These are phyloP conservation scores for Congeria kusceri DNA, from an alignment of 2,888 invertebrate species.

Conservation along the genomic window DNA sequence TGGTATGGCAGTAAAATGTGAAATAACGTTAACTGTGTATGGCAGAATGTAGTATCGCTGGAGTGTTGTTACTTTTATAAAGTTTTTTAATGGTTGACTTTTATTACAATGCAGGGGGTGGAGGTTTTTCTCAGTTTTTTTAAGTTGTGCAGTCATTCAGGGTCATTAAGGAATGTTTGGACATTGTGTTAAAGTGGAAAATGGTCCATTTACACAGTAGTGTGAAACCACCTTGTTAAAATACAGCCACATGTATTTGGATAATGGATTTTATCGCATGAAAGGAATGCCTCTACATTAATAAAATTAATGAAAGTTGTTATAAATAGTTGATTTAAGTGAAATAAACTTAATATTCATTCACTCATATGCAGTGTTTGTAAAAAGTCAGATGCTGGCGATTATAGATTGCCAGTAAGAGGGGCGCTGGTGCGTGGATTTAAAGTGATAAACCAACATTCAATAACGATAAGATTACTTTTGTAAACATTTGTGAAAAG, in stretches of 20 bases:
- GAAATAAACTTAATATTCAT: conserved; percentile 2
- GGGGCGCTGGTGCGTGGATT: conserved; percentile 10
- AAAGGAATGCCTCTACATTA: too few relatives aligned
- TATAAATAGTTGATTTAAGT: not conserved
- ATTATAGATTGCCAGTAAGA: not conserved
- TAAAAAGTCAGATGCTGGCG: not conserved
- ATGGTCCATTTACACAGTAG: not conserved
- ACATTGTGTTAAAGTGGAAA: not conserved
- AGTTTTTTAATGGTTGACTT: too few relatives aligned
- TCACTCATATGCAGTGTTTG: not conserved
- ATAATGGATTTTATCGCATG: not conserved
- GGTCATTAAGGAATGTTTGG: conserved; percentile 4
- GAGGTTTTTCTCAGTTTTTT: not conserved
- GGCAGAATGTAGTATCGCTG: too few relatives aligned
- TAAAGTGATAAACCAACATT: conserved; percentile 25
- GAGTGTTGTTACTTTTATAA: too few relatives aligned
- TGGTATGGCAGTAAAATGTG: too few relatives aligned
- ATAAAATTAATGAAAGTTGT: too few relatives aligned
- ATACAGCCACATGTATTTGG: not conserved
- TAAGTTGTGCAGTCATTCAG: not conserved
- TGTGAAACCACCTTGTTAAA: not conserved
- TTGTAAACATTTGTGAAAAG: conserved; percentile 18
- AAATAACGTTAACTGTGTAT: too few relatives aligned
- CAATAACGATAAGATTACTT: conserved; percentile 20
- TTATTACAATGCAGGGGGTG: not conserved